Conservation (phyloP, 2,888 invertebrate species). For the Dolichopus griseipennis region DNA sequence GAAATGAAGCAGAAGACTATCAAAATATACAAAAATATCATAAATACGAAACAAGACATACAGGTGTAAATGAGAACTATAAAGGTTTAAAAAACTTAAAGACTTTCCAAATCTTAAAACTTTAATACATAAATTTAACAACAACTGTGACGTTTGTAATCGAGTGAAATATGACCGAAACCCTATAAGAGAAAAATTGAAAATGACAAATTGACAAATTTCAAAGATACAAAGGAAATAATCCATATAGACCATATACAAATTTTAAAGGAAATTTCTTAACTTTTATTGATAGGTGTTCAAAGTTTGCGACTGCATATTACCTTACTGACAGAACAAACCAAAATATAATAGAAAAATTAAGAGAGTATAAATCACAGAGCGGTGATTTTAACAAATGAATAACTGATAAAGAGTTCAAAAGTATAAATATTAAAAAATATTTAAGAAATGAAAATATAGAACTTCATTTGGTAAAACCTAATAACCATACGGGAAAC, state of each 20-base stretch:
- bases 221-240: constrained; percentile 19
- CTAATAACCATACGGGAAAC: too few relatives aligned
- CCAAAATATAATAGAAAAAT: constrained; percentile 21
- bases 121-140: too few relatives aligned
- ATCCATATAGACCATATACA: constrained; percentile 10
- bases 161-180: too few relatives aligned
- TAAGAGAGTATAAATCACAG: neutral
- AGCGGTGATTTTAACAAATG: too few relatives aligned
- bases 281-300: constrained; percentile 21
- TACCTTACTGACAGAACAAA: too few relatives aligned
- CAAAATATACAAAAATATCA: constrained; percentile 8
- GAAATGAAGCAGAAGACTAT: constrained; percentile 12
- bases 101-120: constrained; percentile 7
- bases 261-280: constrained; percentile 21
- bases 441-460: too few relatives aligned
- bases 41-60: constrained; percentile 13
- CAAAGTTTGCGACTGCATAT: too few relatives aligned
- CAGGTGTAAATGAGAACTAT: constrained; percentile 10
- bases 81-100: neutral
- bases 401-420: too few relatives aligned
- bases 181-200: constrained; percentile 12
- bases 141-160: too few relatives aligned
- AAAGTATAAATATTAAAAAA: too few relatives aligned
- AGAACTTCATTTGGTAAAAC: too few relatives aligned
- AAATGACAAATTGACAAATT: neutral